phyloP scores from a whole-genome alignment of 2,888 invertebrate genomes.

The Diaprepes abbreviatus region DNA sequence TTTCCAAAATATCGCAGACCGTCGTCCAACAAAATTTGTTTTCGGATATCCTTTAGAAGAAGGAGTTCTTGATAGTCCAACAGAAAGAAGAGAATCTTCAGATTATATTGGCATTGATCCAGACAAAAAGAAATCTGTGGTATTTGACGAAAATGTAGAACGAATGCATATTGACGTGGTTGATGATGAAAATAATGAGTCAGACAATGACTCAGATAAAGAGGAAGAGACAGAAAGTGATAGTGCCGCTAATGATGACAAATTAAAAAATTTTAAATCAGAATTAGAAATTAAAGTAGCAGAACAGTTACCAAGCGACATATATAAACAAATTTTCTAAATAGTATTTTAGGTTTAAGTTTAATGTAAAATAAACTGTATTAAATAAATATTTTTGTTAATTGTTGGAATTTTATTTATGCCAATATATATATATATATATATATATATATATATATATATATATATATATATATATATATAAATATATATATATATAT shows the following conservation, averaged over 20 bases:
- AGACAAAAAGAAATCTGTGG: slow-evolving; percentile 57
- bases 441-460: too few relatives aligned
- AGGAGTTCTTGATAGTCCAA: slow-evolving; percentile 27
- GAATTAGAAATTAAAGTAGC: slow-evolving; percentile 17
- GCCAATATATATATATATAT: too few relatives aligned
- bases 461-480: too few relatives aligned
- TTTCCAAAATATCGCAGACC: slow-evolving; percentile 45
- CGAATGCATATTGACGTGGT: slow-evolving; percentile 53
- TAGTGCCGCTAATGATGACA: not conserved
- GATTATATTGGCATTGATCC: slow-evolving; percentile 5
- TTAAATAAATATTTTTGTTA: too few relatives aligned
- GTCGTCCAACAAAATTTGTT: slow-evolving; percentile 58
- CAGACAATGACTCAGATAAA: slow-evolving; percentile 8
- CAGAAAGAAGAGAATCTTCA: slow-evolving; percentile 27
- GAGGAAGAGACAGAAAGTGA: slow-evolving; percentile 4
- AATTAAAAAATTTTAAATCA: not conserved
- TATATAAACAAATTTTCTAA: slow-evolving; percentile 33
- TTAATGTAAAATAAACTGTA: too few relatives aligned
- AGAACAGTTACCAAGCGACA: slow-evolving; percentile 23
- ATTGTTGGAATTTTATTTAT: too few relatives aligned
- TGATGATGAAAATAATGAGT: slow-evolving; percentile 54
- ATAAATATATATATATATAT: too few relatives aligned
- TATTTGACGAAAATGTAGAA: slow-evolving; percentile 57
- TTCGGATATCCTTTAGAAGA: slow-evolving; percentile 49
- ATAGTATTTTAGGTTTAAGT: not conserved